phyloP scores from a whole-genome alignment of 1,140 invertebrate species.

The Eriosoma lanigerum region DNA sequence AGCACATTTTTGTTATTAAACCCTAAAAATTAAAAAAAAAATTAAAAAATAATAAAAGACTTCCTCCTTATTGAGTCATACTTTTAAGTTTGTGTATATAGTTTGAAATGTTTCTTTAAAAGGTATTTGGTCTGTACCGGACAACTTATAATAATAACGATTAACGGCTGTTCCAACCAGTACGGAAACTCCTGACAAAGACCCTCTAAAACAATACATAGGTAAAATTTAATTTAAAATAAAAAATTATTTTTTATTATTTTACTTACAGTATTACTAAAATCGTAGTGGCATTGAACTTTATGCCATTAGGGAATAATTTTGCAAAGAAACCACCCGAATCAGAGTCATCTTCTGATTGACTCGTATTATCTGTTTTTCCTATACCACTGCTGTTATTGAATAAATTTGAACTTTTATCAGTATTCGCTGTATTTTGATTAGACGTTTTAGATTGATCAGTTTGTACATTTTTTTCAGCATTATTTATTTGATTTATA shows the following conservation, averaged over 20 bases:
- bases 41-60: background rate
- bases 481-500: background rate
- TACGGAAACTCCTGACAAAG: background rate
- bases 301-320: background rate
- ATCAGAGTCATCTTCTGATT: background rate
- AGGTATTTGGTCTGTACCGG: constrained; percentile 18
- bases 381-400: no score
- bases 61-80: background rate
- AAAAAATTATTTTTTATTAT: background rate
- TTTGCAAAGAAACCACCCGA: background rate
- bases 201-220: background rate
- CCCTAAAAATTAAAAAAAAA: background rate
- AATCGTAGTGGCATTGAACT: background rate
- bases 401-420: background rate
- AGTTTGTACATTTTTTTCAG: background rate
- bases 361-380: background rate
- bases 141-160: constrained; percentile 13
- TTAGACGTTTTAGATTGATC: background rate
- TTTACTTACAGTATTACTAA: background rate
- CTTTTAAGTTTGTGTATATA: background rate
- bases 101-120: background rate
- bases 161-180: background rate
- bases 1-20: background rate
- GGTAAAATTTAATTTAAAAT: background rate
- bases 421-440: background rate